Base-by-base conservation (phyloP, 2,113 vertebrate species). In the Platysternon megacephalum region DNA sequence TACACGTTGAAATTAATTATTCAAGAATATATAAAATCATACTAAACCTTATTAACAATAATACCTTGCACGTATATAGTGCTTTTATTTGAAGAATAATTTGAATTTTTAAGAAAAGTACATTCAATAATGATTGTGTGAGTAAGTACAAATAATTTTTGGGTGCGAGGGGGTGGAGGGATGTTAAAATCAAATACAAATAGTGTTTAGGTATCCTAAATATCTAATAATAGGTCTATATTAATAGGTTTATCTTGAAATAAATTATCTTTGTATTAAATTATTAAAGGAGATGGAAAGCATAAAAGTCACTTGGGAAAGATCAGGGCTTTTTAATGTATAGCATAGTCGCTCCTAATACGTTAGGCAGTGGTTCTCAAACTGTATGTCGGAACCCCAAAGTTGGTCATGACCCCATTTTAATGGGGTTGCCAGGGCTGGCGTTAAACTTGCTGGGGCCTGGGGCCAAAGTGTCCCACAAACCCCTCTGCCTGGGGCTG, bases 171-270 rank as follows among this genome's bases (percentile, higher is more conserved):
- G 16, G 16, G 8, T 28, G 52, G 11, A 74, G 32, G 19, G 74
- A 6, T 79, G 44, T 53, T 82, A 84, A 56, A 16, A 1, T 46
- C 4, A 84, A 46, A 8, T 21, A 68, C 72, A n/a, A 52, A 94
- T 61, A 91, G 8, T 86, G 0, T 91, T 35, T 0, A 61, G 46
- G 4, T 46, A 0, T 51, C 12, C 0, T 49, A 88, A 84, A 8
- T 52, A 49, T 78, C 91, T 84, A 91, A 14, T 51, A 32, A 5
- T 51, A 44, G 13, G 3, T 7, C 8, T 68, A 1, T 56, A 22
- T 13, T 92, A 79, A 72, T 53, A 94, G n/a, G 4, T 32, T 2
- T 0, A 16, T 44, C 8, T 19, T 68, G 61, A 86, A 78, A 6
- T 68, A 82, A 53, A 82, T 51, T 12, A 44, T 44, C 84, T 79